These are phyloP conservation scores for Aphidius colemani DNA, from an alignment of 2,888 invertebrate genomes.

Conservation along the genomic window DNA sequence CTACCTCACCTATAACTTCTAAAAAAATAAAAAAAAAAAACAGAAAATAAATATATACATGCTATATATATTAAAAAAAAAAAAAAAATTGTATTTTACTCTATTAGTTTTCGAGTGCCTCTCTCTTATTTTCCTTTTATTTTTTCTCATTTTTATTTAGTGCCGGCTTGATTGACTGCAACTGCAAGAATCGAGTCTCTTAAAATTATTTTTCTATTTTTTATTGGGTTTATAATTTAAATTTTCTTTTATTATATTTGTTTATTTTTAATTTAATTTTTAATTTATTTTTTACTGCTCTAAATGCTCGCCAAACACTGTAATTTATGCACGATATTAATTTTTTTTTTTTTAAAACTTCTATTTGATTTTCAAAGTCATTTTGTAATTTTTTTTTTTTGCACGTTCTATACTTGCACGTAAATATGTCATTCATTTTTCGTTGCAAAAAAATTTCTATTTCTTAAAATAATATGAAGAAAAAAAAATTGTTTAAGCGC, in stretches of 20 bases:
- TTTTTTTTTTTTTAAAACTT: too few species aligned
- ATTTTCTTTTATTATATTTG: not conserved
- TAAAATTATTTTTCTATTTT: slow-evolving; percentile 5
- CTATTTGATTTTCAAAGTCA: too few species aligned
- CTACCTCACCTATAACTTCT: slow-evolving; percentile 64
- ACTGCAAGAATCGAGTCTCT: slow-evolving; percentile 14
- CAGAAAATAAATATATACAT: too few species aligned
- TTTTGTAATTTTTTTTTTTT: slow-evolving; percentile 3
- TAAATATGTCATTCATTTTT: slow-evolving; percentile 26
- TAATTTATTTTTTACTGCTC: too few species aligned
- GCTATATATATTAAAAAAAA: too few species aligned
- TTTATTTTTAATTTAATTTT: not conserved
- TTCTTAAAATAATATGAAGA: not conserved
- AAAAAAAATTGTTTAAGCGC: slow-evolving; percentile 19
- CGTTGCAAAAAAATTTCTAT: slow-evolving; percentile 13
- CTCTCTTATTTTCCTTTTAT: slow-evolving; percentile 8
- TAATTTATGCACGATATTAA: too few species aligned
- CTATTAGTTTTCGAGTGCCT: not conserved
- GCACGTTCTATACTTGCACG: slow-evolving; percentile 27
- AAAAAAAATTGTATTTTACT: too few species aligned
- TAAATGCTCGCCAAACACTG: too few species aligned
- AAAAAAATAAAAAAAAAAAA: not conserved
- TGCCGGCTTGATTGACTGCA: too few species aligned
- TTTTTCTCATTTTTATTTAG: not conserved
- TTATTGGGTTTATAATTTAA: not conserved